Evolutionary conservation across 1,140 invertebrate species (phyloP).

Genomic region (Platorchestia sp.): DNA sequence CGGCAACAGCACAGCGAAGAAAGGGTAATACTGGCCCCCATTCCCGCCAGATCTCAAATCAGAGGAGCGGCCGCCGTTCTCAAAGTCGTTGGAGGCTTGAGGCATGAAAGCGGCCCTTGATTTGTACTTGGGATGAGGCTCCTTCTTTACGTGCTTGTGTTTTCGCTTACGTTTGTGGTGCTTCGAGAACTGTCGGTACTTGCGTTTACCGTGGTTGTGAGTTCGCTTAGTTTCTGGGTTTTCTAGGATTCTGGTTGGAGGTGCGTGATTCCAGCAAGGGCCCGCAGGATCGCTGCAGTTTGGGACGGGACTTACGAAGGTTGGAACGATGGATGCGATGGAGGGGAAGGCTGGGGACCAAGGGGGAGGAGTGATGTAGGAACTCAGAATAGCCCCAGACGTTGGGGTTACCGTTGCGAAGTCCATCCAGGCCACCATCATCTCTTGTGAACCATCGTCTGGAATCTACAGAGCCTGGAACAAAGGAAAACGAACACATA

Average conservation of each 20-base stretch:
- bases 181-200: background rate
- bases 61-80: background rate
- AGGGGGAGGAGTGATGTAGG: background rate
- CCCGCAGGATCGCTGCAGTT: background rate
- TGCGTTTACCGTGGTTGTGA: background rate
- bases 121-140: background rate
- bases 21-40: background rate
- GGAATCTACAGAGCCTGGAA: background rate
- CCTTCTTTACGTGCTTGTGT: background rate
- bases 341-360: background rate
- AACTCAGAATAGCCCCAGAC: background rate
- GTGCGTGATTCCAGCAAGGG: background rate
- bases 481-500: no score
- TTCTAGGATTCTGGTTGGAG: background rate
- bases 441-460: background rate
- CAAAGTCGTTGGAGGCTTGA: background rate
- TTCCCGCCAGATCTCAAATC: background rate
- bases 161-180: conserved; percentile 20
- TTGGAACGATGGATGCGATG: background rate
- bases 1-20: background rate
- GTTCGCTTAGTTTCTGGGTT: background rate
- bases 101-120: background rate
- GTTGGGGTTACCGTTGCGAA: background rate
- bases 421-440: background rate
- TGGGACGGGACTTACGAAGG: background rate